Percentiles rank a stretch among this genome's conserved stretches.
These are phyloP conservation scores for Cantharis lateralis DNA, from an alignment of 2,888 invertebrate species.

Conservation along the genomic window DNA sequence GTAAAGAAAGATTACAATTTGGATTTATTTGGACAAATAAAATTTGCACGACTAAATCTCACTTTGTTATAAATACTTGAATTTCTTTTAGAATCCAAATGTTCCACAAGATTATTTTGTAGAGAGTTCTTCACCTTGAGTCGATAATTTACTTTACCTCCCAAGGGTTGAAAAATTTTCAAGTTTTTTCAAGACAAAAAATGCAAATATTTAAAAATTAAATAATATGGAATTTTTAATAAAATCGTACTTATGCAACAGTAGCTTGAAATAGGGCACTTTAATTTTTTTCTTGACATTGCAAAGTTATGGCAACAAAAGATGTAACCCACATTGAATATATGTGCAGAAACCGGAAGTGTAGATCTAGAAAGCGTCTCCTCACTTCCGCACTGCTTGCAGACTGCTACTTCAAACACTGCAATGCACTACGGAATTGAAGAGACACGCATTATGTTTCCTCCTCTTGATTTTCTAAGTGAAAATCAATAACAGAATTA, in stretches of 20 bases:
- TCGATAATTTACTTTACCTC: not conserved
- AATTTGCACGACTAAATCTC: not conserved
- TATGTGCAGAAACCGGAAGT: constrained; percentile 23
- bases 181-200: no score
- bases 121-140: not conserved
- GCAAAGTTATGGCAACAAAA: constrained; percentile 1
- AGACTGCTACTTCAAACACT: constrained; percentile 77
- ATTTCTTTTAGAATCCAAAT: not conserved
- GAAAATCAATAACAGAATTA: not conserved
- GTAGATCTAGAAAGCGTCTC: constrained; percentile 43
- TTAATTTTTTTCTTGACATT: not conserved
- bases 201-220: not conserved
- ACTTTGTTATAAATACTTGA: not conserved
- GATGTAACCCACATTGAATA: constrained; percentile 7
- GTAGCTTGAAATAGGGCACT: not conserved
- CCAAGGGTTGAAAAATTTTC: not conserved
- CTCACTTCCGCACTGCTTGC: constrained; percentile 96
- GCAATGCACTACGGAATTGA: constrained; percentile 98
- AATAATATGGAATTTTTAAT: not conserved
- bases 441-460: constrained; percentile 63
- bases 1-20: not conserved
- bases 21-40: not conserved
- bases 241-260: not conserved
- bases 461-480: constrained; percentile 13
- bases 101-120: not conserved